Evolutionary conservation across 2,113 vertebrate species (phyloP), one percentile per base, ranked within the genome.

Genomic region (Leucoraja erinaceus): DNA sequence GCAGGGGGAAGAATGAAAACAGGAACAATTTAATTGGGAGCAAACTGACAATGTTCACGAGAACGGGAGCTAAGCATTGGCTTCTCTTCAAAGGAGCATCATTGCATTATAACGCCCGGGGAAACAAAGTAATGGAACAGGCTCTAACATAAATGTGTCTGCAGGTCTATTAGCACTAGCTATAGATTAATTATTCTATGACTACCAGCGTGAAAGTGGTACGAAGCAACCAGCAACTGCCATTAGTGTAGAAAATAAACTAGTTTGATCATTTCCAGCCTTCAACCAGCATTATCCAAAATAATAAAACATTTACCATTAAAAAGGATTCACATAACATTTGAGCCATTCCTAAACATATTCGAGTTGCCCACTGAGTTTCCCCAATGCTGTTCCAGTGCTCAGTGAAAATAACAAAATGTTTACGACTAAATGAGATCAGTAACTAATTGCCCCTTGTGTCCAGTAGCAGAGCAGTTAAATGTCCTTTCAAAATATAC

Each of bases 81-180:
- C 83, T 88, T 61, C 14, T 63, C 59, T 88, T 31, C 83, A 88
- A 83, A 88, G 59, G n/a, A 63, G 12, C 81, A 88, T 88, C 54
- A 86, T 61, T 28, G 56, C 11, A 59, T 59, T 59, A n/a, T 88
- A 61, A 88, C 12, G 31, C 59, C 83, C 59, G 38, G 59, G 12
- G 28, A n/a, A 88, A 88, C 28, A 63, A 63, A 86, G 25, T 5
- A 86, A 63, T 33, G 59, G 54, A 54, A 66, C 83, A 88, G 7
- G n/a, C 83, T 88, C 61, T 86, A 86, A 86, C 59, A 88, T 66
- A 63, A 63, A 63, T 86, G 81, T 84, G 25, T 86, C 54, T 56
- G 81, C 56, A 54, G 25, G 59, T 86, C 28, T n/a, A 86, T 28
- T 5, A 83, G 20, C 79, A 83, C 47, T 54, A n/a, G 83, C 59